A percentile compares a stretch with the other conserved stretches of the same genome.
Evolutionary conservation across 2,888 invertebrate genomes (phyloP).

Genomic region (Fissipunctia ypsillon): DNA sequence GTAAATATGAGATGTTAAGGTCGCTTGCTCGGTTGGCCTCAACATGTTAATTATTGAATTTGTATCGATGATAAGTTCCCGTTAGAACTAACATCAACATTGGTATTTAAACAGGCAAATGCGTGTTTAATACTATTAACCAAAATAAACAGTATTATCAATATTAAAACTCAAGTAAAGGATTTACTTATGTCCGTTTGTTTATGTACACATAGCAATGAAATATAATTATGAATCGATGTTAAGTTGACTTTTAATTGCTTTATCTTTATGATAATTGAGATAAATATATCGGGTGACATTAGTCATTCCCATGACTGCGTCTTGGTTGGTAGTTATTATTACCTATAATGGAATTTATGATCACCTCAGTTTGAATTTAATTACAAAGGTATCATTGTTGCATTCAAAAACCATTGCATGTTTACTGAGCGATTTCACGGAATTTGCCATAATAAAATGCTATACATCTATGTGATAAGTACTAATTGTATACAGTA

Average conservation of each 20-base stretch:
- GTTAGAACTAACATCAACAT: slow-evolving; percentile 8
- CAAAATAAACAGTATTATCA: slow-evolving; percentile 29
- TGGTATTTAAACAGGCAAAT: slow-evolving; percentile 35
- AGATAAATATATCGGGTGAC: slow-evolving; percentile 39
- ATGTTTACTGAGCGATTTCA: background rate
- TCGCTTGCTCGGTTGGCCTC: slow-evolving; percentile 31
- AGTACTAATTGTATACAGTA: background rate
- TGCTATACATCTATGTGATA: background rate
- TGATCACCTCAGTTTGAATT: slow-evolving; percentile 45
- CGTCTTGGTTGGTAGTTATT: slow-evolving; percentile 41
- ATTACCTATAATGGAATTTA: slow-evolving; percentile 41
- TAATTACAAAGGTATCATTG: slow-evolving; percentile 23
- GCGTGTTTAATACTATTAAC: slow-evolving; percentile 7
- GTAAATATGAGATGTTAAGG: slow-evolving; percentile 60
- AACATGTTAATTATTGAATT: slow-evolving; percentile 23
- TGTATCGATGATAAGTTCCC: slow-evolving; percentile 30
- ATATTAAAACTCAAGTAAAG: slow-evolving; percentile 10
- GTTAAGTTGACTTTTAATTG: slow-evolving; percentile 41
- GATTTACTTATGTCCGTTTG: slow-evolving; percentile 24
- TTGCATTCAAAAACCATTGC: slow-evolving; percentile 20
- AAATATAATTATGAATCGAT: slow-evolving; percentile 28
- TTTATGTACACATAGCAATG: background rate
- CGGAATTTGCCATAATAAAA: background rate
- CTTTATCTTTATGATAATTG: slow-evolving; percentile 44
- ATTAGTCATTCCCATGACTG: slow-evolving; percentile 50